phyloP scores from a whole-genome alignment of 23 tunicate species.

The Aplidium turbinatum region DNA sequence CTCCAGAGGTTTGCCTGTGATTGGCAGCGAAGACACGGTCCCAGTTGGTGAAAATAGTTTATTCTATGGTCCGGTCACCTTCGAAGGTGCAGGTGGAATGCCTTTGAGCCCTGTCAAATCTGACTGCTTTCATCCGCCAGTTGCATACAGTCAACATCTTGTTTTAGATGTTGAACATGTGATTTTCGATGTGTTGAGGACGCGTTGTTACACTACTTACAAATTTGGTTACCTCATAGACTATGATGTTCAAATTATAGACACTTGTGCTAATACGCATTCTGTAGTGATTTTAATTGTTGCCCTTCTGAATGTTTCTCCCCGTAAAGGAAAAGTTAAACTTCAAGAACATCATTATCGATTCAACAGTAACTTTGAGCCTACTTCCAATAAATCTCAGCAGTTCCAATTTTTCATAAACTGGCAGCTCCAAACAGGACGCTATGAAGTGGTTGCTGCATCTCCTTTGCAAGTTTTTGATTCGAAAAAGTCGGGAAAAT shows the following conservation, averaged over 20 bases:
- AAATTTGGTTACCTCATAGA: slow-evolving; percentile 81
- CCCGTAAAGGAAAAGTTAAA: slow-evolving; percentile 37
- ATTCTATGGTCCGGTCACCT: slow-evolving; percentile 70
- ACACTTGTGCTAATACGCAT: slow-evolving; percentile 60
- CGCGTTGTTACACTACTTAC: slow-evolving; percentile 79
- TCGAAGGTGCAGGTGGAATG: slow-evolving; percentile 42
- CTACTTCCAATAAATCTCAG: slow-evolving; percentile 37
- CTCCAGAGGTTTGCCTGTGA: not conserved
- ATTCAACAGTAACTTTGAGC: slow-evolving; percentile 18
- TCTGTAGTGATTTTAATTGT: slow-evolving; percentile 72
- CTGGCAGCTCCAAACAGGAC: slow-evolving; percentile 84
- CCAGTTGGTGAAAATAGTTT: slow-evolving; percentile 44
- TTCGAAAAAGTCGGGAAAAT: slow-evolving; percentile 44
- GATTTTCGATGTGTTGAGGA: slow-evolving; percentile 77
- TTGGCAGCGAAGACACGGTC: not conserved
- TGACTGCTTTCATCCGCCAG: slow-evolving; percentile 1
- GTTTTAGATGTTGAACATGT: slow-evolving; percentile 90
- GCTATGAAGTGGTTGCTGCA: slow-evolving; percentile 89
- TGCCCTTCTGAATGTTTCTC: slow-evolving; percentile 59
- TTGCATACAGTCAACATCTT: slow-evolving; percentile 75
- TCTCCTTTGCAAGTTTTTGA: slow-evolving; percentile 54
- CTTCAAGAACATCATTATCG: slow-evolving; percentile 27
- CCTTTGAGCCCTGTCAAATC: slow-evolving; percentile 40
- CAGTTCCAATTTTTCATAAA: slow-evolving; percentile 74
- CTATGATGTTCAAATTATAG: slow-evolving; percentile 81